Evolutionary conservation across 2,888 invertebrate species (phyloP), one percentile per base, ranked within the genome.

Genomic region (Himalopsyche japonica): DNA sequence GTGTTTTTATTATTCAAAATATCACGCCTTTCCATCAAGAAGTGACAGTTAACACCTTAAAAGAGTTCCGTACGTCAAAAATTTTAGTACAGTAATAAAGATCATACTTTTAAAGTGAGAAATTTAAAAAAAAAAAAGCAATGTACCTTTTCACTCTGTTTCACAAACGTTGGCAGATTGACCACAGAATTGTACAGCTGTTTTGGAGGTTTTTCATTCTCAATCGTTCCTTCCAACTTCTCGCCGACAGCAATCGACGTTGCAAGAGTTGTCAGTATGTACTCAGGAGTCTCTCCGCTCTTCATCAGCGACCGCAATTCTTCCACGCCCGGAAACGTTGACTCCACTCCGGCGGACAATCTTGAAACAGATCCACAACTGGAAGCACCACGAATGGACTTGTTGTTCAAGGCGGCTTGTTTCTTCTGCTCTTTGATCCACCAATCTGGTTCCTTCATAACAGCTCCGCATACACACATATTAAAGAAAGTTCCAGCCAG

Each of bases 371-470:
- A 93, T 24, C 89, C 90, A 7, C 91, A 91, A 87, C 92, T 92
- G 0, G 94, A 93, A 80, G 92, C 90, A 86, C 91, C 92, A 83
- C 92, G 91, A 87, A 92, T 92, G 1, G 93, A 90, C 88, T 94
- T 93, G 88, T 90, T 91, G 80, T 93, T 89, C 18, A 88, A 81
- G 82, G 91, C 89, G 83, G 91, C 90, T 87, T 91, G 93, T 89
- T 92, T 93, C 88, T 93, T 93, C 88, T 95, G 95, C 88, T 95
- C 95, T 79, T 92, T 87, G 10, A 91, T 92, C 93, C 94, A 94
- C 97, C 97, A 97, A 88, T 97, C 96, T 0, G 98, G 96, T 89
- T 98, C 97, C 80, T 96, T 93, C 96, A 98, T 97, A 0, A 97
- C 93, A 32, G 95, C 94, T 0, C 97, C 98, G 89, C 97, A 97